Evolutionary conservation across 1,140 invertebrate genomes (phyloP).

Genomic region (Drosophila hydei): DNA sequence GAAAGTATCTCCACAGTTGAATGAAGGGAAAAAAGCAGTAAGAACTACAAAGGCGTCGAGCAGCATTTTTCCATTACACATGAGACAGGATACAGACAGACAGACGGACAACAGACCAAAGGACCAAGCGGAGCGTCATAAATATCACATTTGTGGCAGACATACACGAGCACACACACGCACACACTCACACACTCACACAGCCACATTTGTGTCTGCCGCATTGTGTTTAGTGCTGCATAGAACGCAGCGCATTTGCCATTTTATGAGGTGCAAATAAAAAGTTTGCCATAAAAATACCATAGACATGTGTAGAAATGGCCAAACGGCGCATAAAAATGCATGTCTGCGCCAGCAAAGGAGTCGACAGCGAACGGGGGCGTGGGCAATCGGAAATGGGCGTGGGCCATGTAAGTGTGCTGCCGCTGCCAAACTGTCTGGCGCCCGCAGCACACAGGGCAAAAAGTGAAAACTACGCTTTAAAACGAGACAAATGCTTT

Average conservation of each 20-base stretch:
- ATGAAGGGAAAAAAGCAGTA: neutral
- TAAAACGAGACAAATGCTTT: constrained; percentile 57
- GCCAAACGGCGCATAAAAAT: constrained; percentile 72
- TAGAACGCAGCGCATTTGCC: constrained; percentile 71
- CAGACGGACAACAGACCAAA: neutral
- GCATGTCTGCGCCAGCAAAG: constrained; percentile 63
- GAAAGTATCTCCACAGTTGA: constrained; percentile 34
- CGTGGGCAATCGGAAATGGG: constrained; percentile 67
- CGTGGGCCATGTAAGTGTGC: constrained; percentile 23
- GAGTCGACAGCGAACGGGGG: constrained; percentile 32
- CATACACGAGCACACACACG: constrained; percentile 35
- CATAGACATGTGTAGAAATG: constrained; percentile 67
- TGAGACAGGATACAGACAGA: constrained; percentile 3
- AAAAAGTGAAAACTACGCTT: constrained; percentile 36
- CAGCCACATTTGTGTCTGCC: constrained; percentile 6
- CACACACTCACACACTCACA: neutral
- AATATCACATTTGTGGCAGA: constrained; percentile 82
- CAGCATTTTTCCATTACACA: constrained; percentile 42
- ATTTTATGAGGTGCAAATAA: constrained; percentile 83
- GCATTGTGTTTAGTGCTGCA: constrained; percentile 73
- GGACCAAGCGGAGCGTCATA: constrained; percentile 57
- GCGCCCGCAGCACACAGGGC: neutral
- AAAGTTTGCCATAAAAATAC: constrained; percentile 80
- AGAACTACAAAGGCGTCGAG: constrained; percentile 12
- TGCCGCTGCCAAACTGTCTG: constrained; percentile 12